Evolutionary conservation across 2,888 invertebrate genomes (phyloP).

Genomic region (Electrophaes corylata): DNA sequence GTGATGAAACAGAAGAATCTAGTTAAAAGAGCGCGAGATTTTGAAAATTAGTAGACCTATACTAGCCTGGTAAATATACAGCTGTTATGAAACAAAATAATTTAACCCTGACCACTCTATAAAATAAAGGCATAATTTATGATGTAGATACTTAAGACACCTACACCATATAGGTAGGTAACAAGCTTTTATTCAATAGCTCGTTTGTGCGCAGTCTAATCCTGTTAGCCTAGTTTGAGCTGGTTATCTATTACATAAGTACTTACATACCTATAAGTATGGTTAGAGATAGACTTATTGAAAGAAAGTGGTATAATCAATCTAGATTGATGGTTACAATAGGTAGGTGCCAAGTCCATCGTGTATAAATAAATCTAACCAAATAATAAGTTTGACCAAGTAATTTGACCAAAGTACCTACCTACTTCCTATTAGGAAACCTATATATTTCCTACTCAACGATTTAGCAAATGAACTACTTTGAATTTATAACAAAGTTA

Average conservation of each 20-base stretch:
- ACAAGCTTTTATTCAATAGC: conserved; percentile 39
- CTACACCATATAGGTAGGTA: conserved; percentile 1
- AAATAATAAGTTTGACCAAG: too few relatives aligned
- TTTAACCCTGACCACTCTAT: conserved; percentile 9
- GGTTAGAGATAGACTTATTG: neutral
- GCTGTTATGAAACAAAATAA: conserved; percentile 1
- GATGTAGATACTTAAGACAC: neutral
- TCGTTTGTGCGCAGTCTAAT: conserved; percentile 56
- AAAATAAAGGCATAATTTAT: neutral
- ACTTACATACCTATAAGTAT: neutral
- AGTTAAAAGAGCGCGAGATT: too few relatives aligned
- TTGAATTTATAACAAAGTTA: neutral
- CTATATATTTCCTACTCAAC: too few relatives aligned
- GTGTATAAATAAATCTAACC: too few relatives aligned
- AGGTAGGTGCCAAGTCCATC: too few relatives aligned
- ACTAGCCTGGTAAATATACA: too few relatives aligned
- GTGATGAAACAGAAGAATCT: too few relatives aligned
- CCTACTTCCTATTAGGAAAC: too few relatives aligned
- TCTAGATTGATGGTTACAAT: too few relatives aligned
- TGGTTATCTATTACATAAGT: conserved; percentile 49
- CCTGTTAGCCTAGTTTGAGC: conserved; percentile 71
- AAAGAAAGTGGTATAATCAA: neutral
- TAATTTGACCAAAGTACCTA: too few relatives aligned
- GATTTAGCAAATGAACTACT: neutral
- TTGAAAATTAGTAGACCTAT: too few relatives aligned